These are phyloP conservation scores for Ammodytes dubius DNA, from an alignment of 2,113 vertebrate genomes.

Conservation along the genomic window DNA sequence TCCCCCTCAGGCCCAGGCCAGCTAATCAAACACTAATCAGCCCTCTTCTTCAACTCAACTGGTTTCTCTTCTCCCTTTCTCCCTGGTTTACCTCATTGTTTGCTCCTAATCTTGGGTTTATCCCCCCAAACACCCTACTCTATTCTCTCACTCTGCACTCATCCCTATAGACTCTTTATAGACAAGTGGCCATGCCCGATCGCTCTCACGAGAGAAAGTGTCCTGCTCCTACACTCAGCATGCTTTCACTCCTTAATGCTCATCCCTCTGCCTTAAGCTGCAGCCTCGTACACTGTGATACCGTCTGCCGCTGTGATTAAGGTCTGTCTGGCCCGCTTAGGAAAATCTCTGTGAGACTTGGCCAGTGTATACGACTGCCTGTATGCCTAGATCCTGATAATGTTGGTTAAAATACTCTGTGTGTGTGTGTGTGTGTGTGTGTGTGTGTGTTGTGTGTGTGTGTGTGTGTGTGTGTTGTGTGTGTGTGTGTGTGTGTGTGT, in stretches of 20 bases:
- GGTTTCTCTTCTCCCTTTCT: slow-evolving; percentile 15
- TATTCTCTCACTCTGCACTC: slow-evolving; percentile 22
- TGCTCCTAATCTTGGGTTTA: slow-evolving; percentile 44
- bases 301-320: slow-evolving; percentile 68
- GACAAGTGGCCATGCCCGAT: slow-evolving; percentile 29
- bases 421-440: too few species aligned
- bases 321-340: slow-evolving; percentile 40
- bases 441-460: neutral
- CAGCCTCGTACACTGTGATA: slow-evolving; percentile 42
- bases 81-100: slow-evolving; percentile 27
- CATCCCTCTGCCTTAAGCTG: slow-evolving; percentile 37
- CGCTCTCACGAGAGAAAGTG: slow-evolving; percentile 57
- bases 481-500: too few species aligned
- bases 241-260: slow-evolving; percentile 38
- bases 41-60: slow-evolving; percentile 32
- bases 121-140: slow-evolving; percentile 22
- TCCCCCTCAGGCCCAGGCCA: slow-evolving; percentile 55
- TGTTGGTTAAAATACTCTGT: slow-evolving; percentile 1
- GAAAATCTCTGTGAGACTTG: slow-evolving; percentile 54
- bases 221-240: slow-evolving; percentile 23
- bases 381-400: slow-evolving; percentile 25
- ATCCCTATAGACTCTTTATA: slow-evolving; percentile 30
- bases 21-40: slow-evolving; percentile 76
- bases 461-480: too few species aligned
- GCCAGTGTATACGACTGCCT: slow-evolving; percentile 11